Evolutionary conservation across 2,113 vertebrate species (phyloP).

Genomic region (Coreoperca whiteheadi): DNA sequence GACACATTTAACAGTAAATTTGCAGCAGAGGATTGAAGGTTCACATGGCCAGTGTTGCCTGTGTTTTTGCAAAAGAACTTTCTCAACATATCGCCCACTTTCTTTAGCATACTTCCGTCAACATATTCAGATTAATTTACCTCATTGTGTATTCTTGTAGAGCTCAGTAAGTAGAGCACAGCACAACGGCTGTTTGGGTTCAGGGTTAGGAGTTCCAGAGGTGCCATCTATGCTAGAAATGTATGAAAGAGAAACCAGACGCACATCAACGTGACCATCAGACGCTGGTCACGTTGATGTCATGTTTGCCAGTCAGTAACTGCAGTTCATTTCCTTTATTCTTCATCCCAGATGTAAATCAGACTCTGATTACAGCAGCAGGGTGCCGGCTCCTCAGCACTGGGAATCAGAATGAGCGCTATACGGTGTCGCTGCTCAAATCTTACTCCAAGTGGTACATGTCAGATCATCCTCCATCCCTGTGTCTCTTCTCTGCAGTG

Average conservation of each 20-base stretch:
- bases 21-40: neutral
- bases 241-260: neutral
- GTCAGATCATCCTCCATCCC: neutral
- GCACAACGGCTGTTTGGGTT: neutral
- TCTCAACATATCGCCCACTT: neutral
- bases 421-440: neutral
- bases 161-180: neutral
- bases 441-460: neutral
- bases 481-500: slow-evolving; percentile 83
- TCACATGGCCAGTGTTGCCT: neutral
- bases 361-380: slow-evolving; percentile 27
- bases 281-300: slow-evolving; percentile 13
- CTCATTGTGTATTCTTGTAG: neutral
- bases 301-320: slow-evolving; percentile 6
- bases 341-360: slow-evolving; percentile 29
- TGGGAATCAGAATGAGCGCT: neutral
- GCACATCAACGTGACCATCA: neutral
- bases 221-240: neutral
- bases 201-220: neutral
- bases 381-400: neutral
- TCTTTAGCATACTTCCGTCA: neutral
- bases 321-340: slow-evolving; percentile 27
- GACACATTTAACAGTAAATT: neutral
- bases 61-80: too few species aligned
- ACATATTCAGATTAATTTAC: too few species aligned